These are phyloP conservation scores for Acleris emargana DNA, from an alignment of 2,888 invertebrate genomes.

Conservation along the genomic window DNA sequence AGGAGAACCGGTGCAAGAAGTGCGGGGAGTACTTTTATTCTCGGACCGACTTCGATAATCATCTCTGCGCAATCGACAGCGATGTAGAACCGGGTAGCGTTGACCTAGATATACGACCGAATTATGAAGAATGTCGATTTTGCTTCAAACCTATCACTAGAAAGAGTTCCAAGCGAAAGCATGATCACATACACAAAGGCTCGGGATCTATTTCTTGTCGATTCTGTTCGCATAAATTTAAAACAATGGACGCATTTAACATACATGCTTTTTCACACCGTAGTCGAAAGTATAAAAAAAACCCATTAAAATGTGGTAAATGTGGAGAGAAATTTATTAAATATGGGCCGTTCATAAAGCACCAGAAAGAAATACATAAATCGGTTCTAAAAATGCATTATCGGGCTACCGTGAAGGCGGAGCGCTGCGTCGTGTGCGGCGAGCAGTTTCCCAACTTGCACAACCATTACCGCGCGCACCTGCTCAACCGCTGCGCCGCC, in stretches of 20 bases:
- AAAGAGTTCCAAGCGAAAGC: slow-evolving; percentile 62
- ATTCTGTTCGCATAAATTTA: slow-evolving; percentile 76
- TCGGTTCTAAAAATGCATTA: slow-evolving; percentile 71
- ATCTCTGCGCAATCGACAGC: slow-evolving; percentile 75
- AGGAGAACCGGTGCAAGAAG: slow-evolving; percentile 76
- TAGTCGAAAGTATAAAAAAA: slow-evolving; percentile 73
- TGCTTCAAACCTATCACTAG: slow-evolving; percentile 77
- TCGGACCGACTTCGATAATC: slow-evolving; percentile 66
- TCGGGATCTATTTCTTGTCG: slow-evolving; percentile 78
- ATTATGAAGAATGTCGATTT: slow-evolving; percentile 74
- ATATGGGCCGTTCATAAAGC: slow-evolving; percentile 75
- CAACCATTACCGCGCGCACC: slow-evolving; percentile 85
- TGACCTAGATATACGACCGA: slow-evolving; percentile 46
- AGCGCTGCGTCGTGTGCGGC: slow-evolving; percentile 84
- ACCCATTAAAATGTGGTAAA: slow-evolving; percentile 72
- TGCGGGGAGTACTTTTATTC: slow-evolving; percentile 78
- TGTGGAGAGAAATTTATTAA: slow-evolving; percentile 74
- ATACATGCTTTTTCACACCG: slow-evolving; percentile 78
- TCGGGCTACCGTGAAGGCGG: slow-evolving; percentile 71
- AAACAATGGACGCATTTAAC: slow-evolving; percentile 77
- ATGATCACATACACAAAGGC: slow-evolving; percentile 67
- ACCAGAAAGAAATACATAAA: slow-evolving; percentile 71
- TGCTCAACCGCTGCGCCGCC: slow-evolving; percentile 80
- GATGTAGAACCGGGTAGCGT: slow-evolving; percentile 62
- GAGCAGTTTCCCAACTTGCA: slow-evolving; percentile 84